Conservation (phyloP, 2,888 invertebrate genomes). For the Oscheius sp. region DNA sequence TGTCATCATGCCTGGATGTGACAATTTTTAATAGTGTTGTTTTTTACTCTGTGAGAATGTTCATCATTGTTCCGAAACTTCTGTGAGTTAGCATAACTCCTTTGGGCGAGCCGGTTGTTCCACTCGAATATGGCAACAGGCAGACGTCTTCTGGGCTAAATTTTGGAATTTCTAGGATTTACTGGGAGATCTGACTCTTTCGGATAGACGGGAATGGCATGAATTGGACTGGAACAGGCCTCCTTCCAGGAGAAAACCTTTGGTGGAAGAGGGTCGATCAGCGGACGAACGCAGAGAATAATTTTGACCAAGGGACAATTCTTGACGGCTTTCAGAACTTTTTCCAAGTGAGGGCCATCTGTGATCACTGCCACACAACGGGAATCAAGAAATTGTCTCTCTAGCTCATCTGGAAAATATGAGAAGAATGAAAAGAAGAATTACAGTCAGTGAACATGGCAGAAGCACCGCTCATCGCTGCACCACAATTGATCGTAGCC, state of each 20-base stretch:
- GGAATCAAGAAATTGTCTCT: slow-evolving; percentile 55
- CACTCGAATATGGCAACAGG: slow-evolving; percentile 75
- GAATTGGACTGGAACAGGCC: background rate
- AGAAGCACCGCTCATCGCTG: slow-evolving; percentile 60
- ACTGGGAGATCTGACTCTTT: background rate
- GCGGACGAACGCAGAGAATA: background rate
- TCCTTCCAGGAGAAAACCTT: background rate
- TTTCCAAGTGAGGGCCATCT: slow-evolving; percentile 43
- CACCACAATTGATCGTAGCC: slow-evolving; percentile 51
- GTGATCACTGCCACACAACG: slow-evolving; percentile 44
- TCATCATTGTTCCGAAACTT: slow-evolving; percentile 78
- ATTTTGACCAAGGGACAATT: slow-evolving; percentile 40
- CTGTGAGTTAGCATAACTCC: slow-evolving; percentile 83
- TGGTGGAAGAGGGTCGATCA: background rate
- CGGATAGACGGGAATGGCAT: background rate
- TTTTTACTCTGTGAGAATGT: slow-evolving; percentile 45
- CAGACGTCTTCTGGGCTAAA: slow-evolving; percentile 44
- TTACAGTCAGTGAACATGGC: slow-evolving; percentile 62
- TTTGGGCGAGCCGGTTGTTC: slow-evolving; percentile 86
- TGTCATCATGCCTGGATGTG: no score
- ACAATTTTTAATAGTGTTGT: background rate
- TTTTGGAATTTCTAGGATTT: background rate
- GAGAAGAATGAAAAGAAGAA: no score
- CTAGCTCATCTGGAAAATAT: slow-evolving; percentile 50
- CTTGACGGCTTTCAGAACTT: slow-evolving; percentile 49